Conservation (phyloP, 2,888 invertebrate species). For the Rhabditoides inermis region DNA sequence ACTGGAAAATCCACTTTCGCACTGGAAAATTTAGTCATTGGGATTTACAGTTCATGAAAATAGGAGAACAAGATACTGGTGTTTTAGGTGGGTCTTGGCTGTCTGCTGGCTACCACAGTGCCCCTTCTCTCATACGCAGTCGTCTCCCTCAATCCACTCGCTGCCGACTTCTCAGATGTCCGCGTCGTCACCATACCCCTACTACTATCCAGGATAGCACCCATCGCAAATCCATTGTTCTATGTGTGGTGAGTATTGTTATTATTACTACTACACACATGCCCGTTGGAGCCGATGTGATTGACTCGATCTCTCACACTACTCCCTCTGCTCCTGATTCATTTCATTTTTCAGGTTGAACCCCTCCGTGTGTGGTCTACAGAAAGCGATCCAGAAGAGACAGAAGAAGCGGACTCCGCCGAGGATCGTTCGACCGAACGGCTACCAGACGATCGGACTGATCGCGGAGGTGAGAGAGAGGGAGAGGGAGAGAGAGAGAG, state of each 20-base stretch:
- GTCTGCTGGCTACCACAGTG: constrained; percentile 28
- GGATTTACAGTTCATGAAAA: too few species aligned
- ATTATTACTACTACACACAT: not conserved
- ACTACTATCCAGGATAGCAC: constrained; percentile 20
- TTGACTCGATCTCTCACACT: not conserved
- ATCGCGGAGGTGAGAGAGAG: constrained; percentile 11
- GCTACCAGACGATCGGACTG: constrained; percentile 36
- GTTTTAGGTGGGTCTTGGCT: constrained; percentile 28
- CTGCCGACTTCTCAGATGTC: constrained; percentile 20
- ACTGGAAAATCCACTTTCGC: too few species aligned
- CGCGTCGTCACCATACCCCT: constrained; percentile 20
- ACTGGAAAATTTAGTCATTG: too few species aligned
- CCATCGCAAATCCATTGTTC: constrained; percentile 33
- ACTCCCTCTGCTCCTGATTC: not conserved
- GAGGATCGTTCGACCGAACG: constrained; percentile 13
- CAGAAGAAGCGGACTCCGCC: constrained; percentile 23
- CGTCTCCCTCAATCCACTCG: constrained; percentile 34
- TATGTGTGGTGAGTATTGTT: constrained; percentile 22
- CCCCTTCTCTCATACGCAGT: constrained; percentile 33
- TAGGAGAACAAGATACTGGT: too few species aligned
- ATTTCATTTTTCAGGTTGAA: constrained; percentile 16
- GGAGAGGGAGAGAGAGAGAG: not conserved
- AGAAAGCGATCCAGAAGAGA: constrained; percentile 23
- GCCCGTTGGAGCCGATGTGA: not conserved
- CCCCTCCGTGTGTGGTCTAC: constrained; percentile 32